Base-by-base conservation (phyloP, 2,113 vertebrate genomes). In the Carassius carassius region DNA sequence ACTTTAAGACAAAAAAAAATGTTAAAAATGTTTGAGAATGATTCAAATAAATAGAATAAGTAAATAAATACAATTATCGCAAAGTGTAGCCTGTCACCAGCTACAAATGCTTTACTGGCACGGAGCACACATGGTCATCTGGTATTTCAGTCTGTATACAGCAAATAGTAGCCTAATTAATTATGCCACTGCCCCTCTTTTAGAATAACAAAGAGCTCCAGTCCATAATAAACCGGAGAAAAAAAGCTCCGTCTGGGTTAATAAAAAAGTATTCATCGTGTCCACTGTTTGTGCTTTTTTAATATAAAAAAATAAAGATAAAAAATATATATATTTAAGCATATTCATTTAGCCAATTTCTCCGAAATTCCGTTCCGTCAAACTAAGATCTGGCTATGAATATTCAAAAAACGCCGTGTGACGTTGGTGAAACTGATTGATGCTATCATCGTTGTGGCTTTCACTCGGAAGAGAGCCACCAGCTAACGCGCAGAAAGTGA, bases 341-440 rank as follows among this genome's bases (percentile, higher is more conserved):
- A 6, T 60, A 16, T 47, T 63, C 7, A 47, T 65, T 62, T 41
- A 47, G 11, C 21, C 17, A 1, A 72, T n/a, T 4, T 72, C 37
- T 72, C 19, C 5, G 19, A 62, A 35, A 78, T 44, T 47, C 12
- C n/a, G 3, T 81, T 67, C 12, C 11, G 21, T 23, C 12, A 49
- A 65, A 65, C 21, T 12, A 21, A 67, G 25, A 49, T 83, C 92
- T 92, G 89, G 93, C 91, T 89, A 94, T 96, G 94, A 94, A 96
- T 96, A 96, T 96, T 95, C 93, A 95, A 94, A 94, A 73, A 95
- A 94, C 21, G 91, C 91, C 92, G 91, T 89, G 87, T 91, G 94
- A 89, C 90, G 91, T 92, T 82, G 86, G 85, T 93, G 93, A 92
- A 92, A 93, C 92, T 94, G 94, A 95, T 95, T 94, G 94, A 94